Base-by-base conservation (phyloP, 2,888 invertebrate species). In the Arge pagana region DNA sequence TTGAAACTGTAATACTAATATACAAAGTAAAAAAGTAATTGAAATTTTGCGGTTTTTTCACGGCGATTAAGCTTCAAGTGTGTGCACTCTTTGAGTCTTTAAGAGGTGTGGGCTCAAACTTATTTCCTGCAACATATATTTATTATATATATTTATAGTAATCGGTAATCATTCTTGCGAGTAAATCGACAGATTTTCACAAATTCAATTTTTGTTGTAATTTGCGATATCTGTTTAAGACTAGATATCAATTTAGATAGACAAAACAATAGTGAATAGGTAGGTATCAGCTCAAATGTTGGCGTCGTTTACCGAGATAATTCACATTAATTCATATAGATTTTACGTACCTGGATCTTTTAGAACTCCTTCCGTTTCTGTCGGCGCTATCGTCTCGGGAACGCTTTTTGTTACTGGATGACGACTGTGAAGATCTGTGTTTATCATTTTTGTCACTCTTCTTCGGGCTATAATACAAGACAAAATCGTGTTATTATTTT, bases 361-460 rank as follows among this genome's bases (percentile, higher is more conserved):
- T 91, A 45, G 86, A 79, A 56, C 85, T 83, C 52, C 79, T 81
- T 54, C 81, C 80, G 59, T 81, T 81, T 63, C 78, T 79, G 36
- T 89, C 89, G 42, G 83, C 81, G 69, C 88, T 88, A 61, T 87
- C 88, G 54, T 91, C 90, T 18, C 90, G 83, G 30, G 88, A 83
- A 35, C 92, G 84, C 75, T 92, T 93, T 66, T 82, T 85, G 65
- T 81, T 81, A 59, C 74, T 79, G 65, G 83, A 72, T 31, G 72
- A 76, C 37, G 72, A 73, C 39, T 72, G 80, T 33, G 81, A 79
- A n/a, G 74, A 76, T 51, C 66, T 74, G 60, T 70, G 70, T 76
- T 66, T 72, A 57, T 76, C 77, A 61, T 71, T 77, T 63, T 58
- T 71, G 50, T 74, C 72, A 55, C 72, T 75, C 62, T 79, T 80